Conservation (phyloP, 1,140 invertebrate species). For the Mycetomoellerius zeteki region DNA sequence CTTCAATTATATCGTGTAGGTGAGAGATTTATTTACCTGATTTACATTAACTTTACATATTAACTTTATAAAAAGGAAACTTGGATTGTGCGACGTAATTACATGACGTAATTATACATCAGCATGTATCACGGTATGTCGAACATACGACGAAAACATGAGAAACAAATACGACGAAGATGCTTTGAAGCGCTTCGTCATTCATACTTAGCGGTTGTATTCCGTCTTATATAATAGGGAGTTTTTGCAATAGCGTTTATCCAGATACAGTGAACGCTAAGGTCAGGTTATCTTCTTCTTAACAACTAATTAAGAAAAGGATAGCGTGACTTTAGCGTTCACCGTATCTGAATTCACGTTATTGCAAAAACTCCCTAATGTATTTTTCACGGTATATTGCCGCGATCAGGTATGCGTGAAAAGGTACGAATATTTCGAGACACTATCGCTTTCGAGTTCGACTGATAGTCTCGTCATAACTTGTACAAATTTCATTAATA, state of each 20-base stretch:
- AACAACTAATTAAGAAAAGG: too few species aligned
- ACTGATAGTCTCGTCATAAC: neutral
- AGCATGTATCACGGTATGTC: neutral
- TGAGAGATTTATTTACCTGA: neutral
- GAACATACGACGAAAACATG: slow-evolving; percentile 16
- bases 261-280: too few species aligned
- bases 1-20: neutral
- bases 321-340: too few species aligned
- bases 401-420: neutral
- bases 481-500: slow-evolving; percentile 44
- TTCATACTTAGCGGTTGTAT: neutral
- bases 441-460: neutral
- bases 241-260: too few species aligned
- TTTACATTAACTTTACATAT: slow-evolving; percentile 24
- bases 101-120: slow-evolving; percentile 5
- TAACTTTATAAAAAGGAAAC: slow-evolving; percentile 1
- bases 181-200: slow-evolving; percentile 30
- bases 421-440: neutral
- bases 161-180: neutral
- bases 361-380: too few species aligned
- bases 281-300: too few species aligned
- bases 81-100: neutral
- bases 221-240: slow-evolving; percentile 41
- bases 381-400: neutral
- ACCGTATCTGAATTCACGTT: too few species aligned